Evolutionary conservation across 2,888 invertebrate species (phyloP).

Genomic region (Geotrupes spiniger): DNA sequence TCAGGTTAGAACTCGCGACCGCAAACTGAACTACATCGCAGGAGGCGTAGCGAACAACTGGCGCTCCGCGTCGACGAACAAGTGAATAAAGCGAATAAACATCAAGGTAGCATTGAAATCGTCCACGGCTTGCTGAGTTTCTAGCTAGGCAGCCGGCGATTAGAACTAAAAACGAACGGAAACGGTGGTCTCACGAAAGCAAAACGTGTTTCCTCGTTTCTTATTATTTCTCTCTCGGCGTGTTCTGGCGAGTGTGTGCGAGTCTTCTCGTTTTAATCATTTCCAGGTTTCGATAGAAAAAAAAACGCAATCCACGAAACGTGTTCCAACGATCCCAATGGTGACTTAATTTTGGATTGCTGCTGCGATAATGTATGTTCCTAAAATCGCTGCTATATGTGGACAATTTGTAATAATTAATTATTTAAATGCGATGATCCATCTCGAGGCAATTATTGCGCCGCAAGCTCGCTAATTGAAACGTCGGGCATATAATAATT

Average conservation of each 20-base stretch:
- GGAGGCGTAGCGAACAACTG: slow-evolving; percentile 14
- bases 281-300: too few species aligned
- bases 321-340: too few species aligned
- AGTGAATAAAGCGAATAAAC: slow-evolving; percentile 16
- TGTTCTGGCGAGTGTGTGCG: not conserved
- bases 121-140: slow-evolving; percentile 17
- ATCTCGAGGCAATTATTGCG: too few species aligned
- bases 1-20: not conserved
- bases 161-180: slow-evolving; percentile 16
- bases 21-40: slow-evolving; percentile 1
- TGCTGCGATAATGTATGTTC: too few species aligned
- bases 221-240: slow-evolving; percentile 1
- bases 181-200: slow-evolving; percentile 19
- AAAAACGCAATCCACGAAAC: too few species aligned
- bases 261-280: too few species aligned
- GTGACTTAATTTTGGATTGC: too few species aligned
- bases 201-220: slow-evolving; percentile 20
- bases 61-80: slow-evolving; percentile 15
- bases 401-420: too few species aligned
- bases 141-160: slow-evolving; percentile 6
- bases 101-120: slow-evolving; percentile 16
- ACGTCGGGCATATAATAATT: too few species aligned
- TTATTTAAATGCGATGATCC: too few species aligned
- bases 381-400: too few species aligned
- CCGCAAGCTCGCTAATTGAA: too few species aligned